Percentiles rank a stretch among this genome's conserved stretches.
These are phyloP conservation scores for Heliconius aoede DNA, from an alignment of 2,888 invertebrate species.

Conservation along the genomic window DNA sequence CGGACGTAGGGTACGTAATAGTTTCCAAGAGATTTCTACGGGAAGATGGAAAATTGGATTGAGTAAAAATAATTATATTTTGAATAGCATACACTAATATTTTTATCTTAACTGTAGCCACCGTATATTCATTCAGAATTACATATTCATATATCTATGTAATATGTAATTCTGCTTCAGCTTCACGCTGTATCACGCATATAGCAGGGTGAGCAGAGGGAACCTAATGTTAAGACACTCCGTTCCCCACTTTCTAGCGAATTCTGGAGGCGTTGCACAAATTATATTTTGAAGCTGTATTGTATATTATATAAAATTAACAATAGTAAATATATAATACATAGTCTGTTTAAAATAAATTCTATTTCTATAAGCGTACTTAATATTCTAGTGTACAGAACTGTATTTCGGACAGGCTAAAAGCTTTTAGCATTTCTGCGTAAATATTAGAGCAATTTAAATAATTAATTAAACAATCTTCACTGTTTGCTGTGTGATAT, in stretches of 20 bases:
- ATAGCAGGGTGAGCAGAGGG: too few relatives aligned
- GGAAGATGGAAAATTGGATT: neutral
- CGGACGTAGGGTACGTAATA: slow-evolving; percentile 4
- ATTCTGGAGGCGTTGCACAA: too few relatives aligned
- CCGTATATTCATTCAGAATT: too few relatives aligned
- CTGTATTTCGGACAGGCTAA: neutral
- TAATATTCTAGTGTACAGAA: slow-evolving; percentile 4
- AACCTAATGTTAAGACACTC: too few relatives aligned
- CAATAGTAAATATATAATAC: neutral
- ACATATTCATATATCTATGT: too few relatives aligned
- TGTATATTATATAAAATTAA: neutral
- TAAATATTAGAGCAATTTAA: slow-evolving; percentile 20
- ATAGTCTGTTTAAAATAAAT: neutral
- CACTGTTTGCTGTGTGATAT: slow-evolving; percentile 1
- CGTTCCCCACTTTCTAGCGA: too few relatives aligned
- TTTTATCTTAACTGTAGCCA: neutral
- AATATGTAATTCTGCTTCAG: too few relatives aligned
- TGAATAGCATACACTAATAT: neutral
- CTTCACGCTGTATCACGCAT: too few relatives aligned
- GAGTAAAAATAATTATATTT: neutral
- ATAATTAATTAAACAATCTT: slow-evolving; percentile 12
- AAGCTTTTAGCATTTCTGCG: slow-evolving; percentile 19
- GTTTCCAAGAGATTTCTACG: neutral
- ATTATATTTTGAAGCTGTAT: neutral
- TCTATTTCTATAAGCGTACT: slow-evolving; percentile 2